A percentile compares a stretch with the other conserved stretches of the same genome.
Conservation (phyloP, 2,888 invertebrate species). For the Drosophila melanocephala region DNA sequence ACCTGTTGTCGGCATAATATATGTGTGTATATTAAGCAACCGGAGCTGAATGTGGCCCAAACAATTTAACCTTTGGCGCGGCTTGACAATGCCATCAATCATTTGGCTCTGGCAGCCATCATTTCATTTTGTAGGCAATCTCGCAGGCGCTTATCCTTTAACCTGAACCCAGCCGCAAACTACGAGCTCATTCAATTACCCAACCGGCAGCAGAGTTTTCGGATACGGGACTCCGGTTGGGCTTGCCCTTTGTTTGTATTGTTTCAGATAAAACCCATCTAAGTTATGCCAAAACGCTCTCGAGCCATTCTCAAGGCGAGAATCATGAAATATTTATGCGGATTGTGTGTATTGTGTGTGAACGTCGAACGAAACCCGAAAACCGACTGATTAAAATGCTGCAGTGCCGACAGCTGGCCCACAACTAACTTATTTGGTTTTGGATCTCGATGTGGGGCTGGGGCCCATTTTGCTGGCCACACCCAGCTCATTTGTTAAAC, state of each 20-base stretch:
- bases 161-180: slow-evolving; percentile 34
- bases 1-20: slow-evolving; percentile 62
- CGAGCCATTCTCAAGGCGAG: slow-evolving; percentile 60
- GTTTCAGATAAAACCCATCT: slow-evolving; percentile 48
- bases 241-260: slow-evolving; percentile 45
- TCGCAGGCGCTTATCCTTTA: slow-evolving; percentile 60
- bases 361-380: slow-evolving; percentile 20
- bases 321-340: slow-evolving; percentile 74
- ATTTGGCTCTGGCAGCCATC: slow-evolving; percentile 52
- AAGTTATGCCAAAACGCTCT: slow-evolving; percentile 73
- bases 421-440: slow-evolving; percentile 61
- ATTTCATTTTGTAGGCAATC: slow-evolving; percentile 73
- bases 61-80: slow-evolving; percentile 69
- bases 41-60: slow-evolving; percentile 28
- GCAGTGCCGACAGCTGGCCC: slow-evolving; percentile 39
- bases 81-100: slow-evolving; percentile 55
- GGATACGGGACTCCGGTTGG: neutral
- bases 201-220: slow-evolving; percentile 39
- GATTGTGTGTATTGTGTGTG: slow-evolving; percentile 54
- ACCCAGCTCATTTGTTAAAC: slow-evolving; percentile 69
- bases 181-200: slow-evolving; percentile 67
- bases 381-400: slow-evolving; percentile 68
- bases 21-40: slow-evolving; percentile 34
- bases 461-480: neutral
- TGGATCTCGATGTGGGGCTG: slow-evolving; percentile 53